phyloP scores from a whole-genome alignment of 1,140 invertebrate genomes.

The Phortica variegata region DNA sequence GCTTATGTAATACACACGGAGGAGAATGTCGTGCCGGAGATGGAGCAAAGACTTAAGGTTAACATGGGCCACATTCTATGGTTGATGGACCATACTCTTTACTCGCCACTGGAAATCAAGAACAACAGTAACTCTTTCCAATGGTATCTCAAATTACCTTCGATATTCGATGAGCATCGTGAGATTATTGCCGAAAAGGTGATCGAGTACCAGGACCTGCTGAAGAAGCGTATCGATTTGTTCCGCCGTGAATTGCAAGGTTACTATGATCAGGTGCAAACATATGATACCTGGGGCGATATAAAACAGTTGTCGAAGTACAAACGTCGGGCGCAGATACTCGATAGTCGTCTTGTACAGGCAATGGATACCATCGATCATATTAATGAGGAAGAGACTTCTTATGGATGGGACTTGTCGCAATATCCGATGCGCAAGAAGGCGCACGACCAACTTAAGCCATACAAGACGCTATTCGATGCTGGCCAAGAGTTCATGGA shows the following conservation, averaged over 20 bases:
- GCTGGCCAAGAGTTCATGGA: slow-evolving; percentile 81
- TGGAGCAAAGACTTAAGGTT: slow-evolving; percentile 72
- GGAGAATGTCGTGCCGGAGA: slow-evolving; percentile 67
- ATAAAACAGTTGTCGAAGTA: slow-evolving; percentile 84
- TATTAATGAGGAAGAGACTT: slow-evolving; percentile 89
- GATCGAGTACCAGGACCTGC: slow-evolving; percentile 79
- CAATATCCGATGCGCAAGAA: slow-evolving; percentile 83
- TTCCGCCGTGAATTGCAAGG: slow-evolving; percentile 71
- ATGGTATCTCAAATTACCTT: slow-evolving; percentile 79
- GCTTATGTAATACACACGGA: slow-evolving; percentile 73
- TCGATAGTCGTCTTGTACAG: slow-evolving; percentile 68
- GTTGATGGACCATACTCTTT: slow-evolving; percentile 74
- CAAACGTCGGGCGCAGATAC: slow-evolving; percentile 72
- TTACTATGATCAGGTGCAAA: slow-evolving; percentile 79
- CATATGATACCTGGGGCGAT: slow-evolving; percentile 86
- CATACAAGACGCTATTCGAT: slow-evolving; percentile 89
- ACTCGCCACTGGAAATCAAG: slow-evolving; percentile 82
- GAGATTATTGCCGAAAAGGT: slow-evolving; percentile 80
- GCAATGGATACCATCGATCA: slow-evolving; percentile 82
- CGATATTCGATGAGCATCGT: slow-evolving; percentile 79
- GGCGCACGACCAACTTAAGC: slow-evolving; percentile 72
- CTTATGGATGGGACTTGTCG: slow-evolving; percentile 87
- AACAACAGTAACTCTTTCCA: slow-evolving; percentile 83
- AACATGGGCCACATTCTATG: slow-evolving; percentile 53
- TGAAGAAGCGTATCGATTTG: slow-evolving; percentile 61